These are phyloP conservation scores for Hemibagrus wyckioides DNA, from an alignment of 2,113 vertebrate genomes.

Conservation along the genomic window DNA sequence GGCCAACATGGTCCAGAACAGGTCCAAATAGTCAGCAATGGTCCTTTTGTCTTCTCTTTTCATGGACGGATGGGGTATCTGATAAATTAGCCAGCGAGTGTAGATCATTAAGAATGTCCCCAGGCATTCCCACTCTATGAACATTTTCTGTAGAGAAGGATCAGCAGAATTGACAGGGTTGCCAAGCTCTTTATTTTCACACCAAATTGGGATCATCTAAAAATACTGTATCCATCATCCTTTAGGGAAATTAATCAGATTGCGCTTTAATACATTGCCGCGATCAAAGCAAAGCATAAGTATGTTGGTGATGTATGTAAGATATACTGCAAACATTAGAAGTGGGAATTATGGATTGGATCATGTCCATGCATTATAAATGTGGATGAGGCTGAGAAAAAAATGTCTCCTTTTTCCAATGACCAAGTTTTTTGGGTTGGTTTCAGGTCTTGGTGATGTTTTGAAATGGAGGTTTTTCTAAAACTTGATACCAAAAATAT, in stretches of 20 bases:
- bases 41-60: not conserved
- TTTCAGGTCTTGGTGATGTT: not conserved
- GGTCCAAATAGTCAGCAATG: not conserved
- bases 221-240: not conserved
- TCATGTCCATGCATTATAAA: not conserved
- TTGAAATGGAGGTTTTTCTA: not conserved
- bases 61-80: not conserved
- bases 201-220: not conserved
- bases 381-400: not conserved
- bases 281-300: not conserved
- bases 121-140: not conserved
- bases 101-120: not conserved
- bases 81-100: not conserved
- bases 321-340: not conserved
- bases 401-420: not conserved
- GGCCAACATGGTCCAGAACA: not conserved
- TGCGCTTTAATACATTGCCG: not conserved
- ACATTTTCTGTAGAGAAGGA: not conserved
- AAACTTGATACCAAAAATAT: too few relatives aligned
- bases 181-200: not conserved
- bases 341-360: not conserved
- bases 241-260: not conserved
- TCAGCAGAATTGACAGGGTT: constrained; percentile 2
- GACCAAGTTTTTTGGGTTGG: too few relatives aligned
- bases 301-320: not conserved